phyloP scores from a whole-genome alignment of 2,888 invertebrate genomes.

The Zele albiditarsus region DNA sequence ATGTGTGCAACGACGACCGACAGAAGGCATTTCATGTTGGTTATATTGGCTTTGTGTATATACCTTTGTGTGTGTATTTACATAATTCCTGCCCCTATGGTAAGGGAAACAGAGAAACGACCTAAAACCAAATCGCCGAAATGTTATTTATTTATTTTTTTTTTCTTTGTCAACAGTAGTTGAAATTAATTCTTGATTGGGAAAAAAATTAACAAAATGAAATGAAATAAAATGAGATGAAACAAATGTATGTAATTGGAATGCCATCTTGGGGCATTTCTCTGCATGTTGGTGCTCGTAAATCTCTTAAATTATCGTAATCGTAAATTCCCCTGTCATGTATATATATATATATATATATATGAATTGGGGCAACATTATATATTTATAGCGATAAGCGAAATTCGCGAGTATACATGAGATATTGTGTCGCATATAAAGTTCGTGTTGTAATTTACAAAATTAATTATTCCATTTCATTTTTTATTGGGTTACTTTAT shows the following conservation, averaged over 20 bases:
- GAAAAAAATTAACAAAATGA: not conserved
- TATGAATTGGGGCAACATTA: not conserved
- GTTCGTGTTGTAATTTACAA: too few relatives aligned
- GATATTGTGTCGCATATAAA: not conserved
- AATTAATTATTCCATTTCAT: too few relatives aligned
- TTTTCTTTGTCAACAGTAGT: too few relatives aligned
- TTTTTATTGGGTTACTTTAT: not conserved
- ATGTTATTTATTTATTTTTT: not conserved
- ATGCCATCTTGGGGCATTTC: not conserved
- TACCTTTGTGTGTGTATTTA: slow-evolving; percentile 5
- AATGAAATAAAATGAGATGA: not conserved
- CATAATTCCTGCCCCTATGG: slow-evolving; percentile 11
- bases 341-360: not conserved
- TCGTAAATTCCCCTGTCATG: not conserved
- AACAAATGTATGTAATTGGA: not conserved
- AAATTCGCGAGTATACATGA: not conserved
- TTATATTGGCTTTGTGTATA: slow-evolving; percentile 1
- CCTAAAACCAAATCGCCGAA: slow-evolving; percentile 7
- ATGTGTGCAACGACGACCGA: slow-evolving; percentile 9
- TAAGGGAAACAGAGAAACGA: not conserved
- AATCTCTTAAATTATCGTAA: not conserved
- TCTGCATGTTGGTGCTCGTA: not conserved
- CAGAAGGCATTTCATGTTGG: slow-evolving; percentile 31
- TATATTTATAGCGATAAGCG: not conserved
- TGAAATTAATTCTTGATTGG: not conserved